Evolutionary conservation across 2,113 vertebrate species (phyloP).

Genomic region (Grammomys dolichurus): DNA sequence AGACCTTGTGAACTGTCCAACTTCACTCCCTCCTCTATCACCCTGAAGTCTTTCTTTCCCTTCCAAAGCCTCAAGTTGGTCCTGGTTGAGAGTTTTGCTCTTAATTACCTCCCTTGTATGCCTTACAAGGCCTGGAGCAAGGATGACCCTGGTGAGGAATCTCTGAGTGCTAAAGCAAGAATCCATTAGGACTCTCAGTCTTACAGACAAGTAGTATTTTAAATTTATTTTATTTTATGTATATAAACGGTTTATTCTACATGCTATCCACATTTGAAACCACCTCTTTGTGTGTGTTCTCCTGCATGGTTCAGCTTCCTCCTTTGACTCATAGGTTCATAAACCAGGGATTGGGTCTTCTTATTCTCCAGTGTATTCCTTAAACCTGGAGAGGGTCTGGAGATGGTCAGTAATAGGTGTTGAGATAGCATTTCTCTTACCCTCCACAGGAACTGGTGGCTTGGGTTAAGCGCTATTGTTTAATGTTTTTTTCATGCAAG

Average conservation of each 20-base stretch:
- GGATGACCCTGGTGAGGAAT: neutral
- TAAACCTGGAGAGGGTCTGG: neutral
- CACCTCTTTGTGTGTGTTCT: neutral
- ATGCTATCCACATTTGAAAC: neutral
- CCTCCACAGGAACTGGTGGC: neutral
- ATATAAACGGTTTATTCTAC: neutral
- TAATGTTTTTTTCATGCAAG: neutral
- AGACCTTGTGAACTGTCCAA: neutral
- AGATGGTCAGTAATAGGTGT: neutral
- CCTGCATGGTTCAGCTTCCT: neutral
- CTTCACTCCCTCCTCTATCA: neutral
- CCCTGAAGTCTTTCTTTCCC: neutral
- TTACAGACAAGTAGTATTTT: neutral
- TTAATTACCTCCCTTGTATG: neutral
- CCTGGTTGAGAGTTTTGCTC: neutral
- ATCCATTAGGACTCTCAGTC: neutral
- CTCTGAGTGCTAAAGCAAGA: neutral
- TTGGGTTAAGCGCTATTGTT: neutral
- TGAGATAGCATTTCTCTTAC: neutral
- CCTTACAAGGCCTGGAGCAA: neutral
- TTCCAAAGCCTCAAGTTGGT: neutral
- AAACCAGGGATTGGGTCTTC: neutral
- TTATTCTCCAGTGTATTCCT: neutral
- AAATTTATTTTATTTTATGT: neutral
- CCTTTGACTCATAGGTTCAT: fast-evolving